Evolutionary conservation across 1,140 invertebrate species (phyloP).

Genomic region (Aphelenchoides fujianensis): DNA sequence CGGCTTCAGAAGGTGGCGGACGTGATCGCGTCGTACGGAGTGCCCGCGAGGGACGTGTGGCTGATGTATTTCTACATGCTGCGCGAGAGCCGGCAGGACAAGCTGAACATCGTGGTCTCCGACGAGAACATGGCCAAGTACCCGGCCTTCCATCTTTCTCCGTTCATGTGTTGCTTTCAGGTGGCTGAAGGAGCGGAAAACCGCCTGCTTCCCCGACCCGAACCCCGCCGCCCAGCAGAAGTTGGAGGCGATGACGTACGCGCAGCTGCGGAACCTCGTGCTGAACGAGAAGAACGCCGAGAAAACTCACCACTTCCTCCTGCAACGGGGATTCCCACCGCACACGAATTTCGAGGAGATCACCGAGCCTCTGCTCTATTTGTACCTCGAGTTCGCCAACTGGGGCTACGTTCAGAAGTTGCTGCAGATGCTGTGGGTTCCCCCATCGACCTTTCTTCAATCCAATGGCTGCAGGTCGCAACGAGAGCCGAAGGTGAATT

Average conservation of each 20-base stretch:
- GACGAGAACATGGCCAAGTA: background rate
- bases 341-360: slow-evolving; percentile 25
- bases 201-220: background rate
- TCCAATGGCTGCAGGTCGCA: background rate
- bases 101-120: background rate
- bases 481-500: background rate
- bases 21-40: background rate
- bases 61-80: background rate
- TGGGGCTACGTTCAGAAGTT: slow-evolving; percentile 26
- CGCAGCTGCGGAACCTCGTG: background rate
- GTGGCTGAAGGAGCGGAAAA: background rate
- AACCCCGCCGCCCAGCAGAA: background rate
- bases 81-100: background rate
- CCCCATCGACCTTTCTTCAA: too few relatives aligned
- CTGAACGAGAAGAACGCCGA: slow-evolving; percentile 13
- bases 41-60: background rate
- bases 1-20: background rate
- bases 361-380: slow-evolving; percentile 6
- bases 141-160: background rate
- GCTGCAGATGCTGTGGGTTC: slow-evolving; percentile 13
- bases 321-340: slow-evolving; percentile 17
- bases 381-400: slow-evolving; percentile 24
- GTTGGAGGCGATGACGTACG: background rate
- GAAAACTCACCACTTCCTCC: slow-evolving; percentile 17
- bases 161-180: background rate